Base-by-base conservation (phyloP, 2,113 vertebrate genomes). In the Indicator indicator region DNA sequence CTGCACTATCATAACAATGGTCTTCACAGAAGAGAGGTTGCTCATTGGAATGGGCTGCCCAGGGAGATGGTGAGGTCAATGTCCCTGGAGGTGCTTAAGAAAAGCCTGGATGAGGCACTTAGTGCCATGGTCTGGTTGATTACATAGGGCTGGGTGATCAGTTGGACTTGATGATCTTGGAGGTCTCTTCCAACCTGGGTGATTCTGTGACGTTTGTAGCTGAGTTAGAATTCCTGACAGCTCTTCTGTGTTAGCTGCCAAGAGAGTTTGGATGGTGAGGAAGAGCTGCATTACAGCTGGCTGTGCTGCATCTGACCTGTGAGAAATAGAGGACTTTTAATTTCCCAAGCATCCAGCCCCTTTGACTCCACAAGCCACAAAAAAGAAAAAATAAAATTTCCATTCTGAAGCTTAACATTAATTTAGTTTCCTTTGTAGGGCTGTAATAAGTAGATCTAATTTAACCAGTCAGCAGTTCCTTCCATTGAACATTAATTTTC, bases 401-500 rank as follows among this genome's bases (percentile, higher is more conserved):
- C 52, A 90, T 95, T 93, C 82, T 12, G 7, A 91, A 93, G 70
- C 58, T 88, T 88, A 85, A 95, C 89, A 87, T 89, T 93, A 95
- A 97, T 96, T 95, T 89, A 50, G 60, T 82, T 95, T 94, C 81
- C 71, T 70, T 89, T 95, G 77, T 77, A 90, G 78, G 56, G 21
- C 56, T 93, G 59, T 81, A 94, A 90, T 95, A 91, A 95, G 75
- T 87, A 83, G 74, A 92, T 92, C 81, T 95, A 91, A 93, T 96
- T 95, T 95, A 94, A 96, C 75, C 79, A 93, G 90, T 95, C 90
- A 96, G 95, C 90, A 95, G 21, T 96, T 97, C 89, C 82, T 94
- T 96, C 91, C 84, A 79, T 54, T 95, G 86, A 86, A 94, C 94
- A 95, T 97, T 95, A 95, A 95, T 92, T 96, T 95, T 96, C 95